Percentiles rank a stretch among this genome's conserved stretches.
Evolutionary conservation across 1,140 invertebrate species (phyloP).

Genomic region (Pogonus chalceus): DNA sequence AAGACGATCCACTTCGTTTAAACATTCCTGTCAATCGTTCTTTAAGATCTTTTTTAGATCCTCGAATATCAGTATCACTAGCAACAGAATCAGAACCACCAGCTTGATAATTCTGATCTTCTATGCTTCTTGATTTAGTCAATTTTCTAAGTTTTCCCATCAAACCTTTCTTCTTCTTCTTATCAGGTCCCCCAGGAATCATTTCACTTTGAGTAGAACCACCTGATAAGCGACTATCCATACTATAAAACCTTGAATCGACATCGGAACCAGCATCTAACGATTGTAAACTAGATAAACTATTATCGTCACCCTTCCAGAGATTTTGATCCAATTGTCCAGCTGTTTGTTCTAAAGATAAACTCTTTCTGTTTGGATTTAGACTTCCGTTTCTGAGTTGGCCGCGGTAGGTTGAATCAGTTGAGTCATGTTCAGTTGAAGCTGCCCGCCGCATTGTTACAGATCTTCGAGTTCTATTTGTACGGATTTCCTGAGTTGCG

Average conservation of each 20-base stretch:
- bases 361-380: conserved; percentile 58
- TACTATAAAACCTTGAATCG: conserved; percentile 48
- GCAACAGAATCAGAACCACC: conserved; percentile 8
- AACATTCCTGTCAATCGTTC: conserved; percentile 75
- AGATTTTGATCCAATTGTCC: conserved; percentile 41
- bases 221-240: conserved; percentile 70
- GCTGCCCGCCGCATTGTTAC: conserved; percentile 36
- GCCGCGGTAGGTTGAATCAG: conserved; percentile 26
- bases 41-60: conserved; percentile 65
- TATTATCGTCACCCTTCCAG: conserved; percentile 66
- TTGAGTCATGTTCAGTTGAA: conserved; percentile 30
- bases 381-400: conserved; percentile 37
- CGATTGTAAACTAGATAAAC: conserved; percentile 68
- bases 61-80: conserved; percentile 41
- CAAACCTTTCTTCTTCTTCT: conserved; percentile 72
- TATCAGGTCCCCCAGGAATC: conserved; percentile 44
- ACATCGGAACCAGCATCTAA: conserved; percentile 50
- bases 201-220: conserved; percentile 78
- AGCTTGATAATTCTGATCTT: conserved; percentile 40
- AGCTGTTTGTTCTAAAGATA: conserved; percentile 64
- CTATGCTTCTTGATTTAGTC: conserved; percentile 74
- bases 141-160: conserved; percentile 76
- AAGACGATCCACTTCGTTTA: conserved; percentile 51
- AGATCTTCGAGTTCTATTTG: conserved; percentile 21
- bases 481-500: conserved; percentile 41